phyloP scores from a whole-genome alignment of 2,888 invertebrate species.

The Diarsia rubi region DNA sequence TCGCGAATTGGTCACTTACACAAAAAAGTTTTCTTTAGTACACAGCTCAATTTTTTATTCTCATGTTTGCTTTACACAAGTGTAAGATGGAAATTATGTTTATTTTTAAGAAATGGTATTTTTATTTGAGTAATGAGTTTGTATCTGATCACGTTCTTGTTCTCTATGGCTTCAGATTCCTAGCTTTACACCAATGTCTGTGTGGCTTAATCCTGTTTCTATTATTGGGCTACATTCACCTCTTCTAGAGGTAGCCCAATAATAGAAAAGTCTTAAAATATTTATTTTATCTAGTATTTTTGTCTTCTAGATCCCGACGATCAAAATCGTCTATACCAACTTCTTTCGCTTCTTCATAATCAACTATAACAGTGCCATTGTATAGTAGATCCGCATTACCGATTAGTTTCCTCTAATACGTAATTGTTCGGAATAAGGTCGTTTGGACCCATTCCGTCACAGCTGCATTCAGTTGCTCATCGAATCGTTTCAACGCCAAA shows the following conservation, averaged over 20 bases:
- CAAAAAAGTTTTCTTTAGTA: slow-evolving; percentile 32
- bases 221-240: background rate
- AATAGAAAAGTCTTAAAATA: too few relatives aligned
- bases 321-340: background rate
- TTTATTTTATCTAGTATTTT: background rate
- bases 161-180: background rate
- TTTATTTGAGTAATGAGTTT: background rate
- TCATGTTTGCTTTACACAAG: slow-evolving; percentile 8
- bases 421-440: slow-evolving; percentile 51
- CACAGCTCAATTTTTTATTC: slow-evolving; percentile 29
- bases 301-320: background rate
- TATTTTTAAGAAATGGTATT: slow-evolving; percentile 8
- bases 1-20: slow-evolving; percentile 33
- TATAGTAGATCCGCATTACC: slow-evolving; percentile 19
- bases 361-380: slow-evolving; percentile 15
- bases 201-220: background rate
- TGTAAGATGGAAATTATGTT: background rate
- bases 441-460: slow-evolving; percentile 52
- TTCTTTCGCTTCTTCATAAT: slow-evolving; percentile 8
- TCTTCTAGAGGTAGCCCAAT: too few relatives aligned
- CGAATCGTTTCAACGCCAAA: slow-evolving; percentile 57
- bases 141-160: background rate
- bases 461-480: slow-evolving; percentile 53
- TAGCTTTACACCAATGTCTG: background rate
- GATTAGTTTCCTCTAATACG: slow-evolving; percentile 55